These are phyloP conservation scores for Phalanger gymnotis DNA, from an alignment of 2,797 vertebrate species.

Conservation along the genomic window DNA sequence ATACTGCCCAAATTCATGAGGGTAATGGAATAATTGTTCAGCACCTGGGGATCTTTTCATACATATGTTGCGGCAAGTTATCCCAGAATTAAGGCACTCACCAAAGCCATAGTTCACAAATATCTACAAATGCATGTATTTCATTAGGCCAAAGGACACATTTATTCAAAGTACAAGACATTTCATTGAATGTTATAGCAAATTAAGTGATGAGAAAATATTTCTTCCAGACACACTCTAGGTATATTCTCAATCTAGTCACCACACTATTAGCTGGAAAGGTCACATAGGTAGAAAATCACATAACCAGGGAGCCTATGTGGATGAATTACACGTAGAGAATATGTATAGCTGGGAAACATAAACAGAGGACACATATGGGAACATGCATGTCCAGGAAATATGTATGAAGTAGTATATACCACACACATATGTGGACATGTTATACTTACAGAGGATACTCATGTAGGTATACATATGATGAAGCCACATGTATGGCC, in stretches of 20 bases:
- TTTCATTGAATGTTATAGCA: background rate
- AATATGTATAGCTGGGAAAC: background rate
- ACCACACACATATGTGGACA: background rate
- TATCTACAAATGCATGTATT: background rate
- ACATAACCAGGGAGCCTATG: background rate
- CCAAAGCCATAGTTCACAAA: background rate
- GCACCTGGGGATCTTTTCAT: background rate
- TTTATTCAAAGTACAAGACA: background rate
- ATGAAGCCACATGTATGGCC: background rate
- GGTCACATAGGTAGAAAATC: background rate
- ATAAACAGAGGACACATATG: background rate
- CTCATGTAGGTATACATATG: background rate
- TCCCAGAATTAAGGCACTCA: background rate
- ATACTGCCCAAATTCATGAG: background rate
- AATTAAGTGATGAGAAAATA: background rate
- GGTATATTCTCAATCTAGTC: background rate
- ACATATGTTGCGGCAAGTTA: background rate
- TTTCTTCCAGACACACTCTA: background rate
- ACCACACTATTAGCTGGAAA: background rate
- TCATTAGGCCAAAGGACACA: background rate
- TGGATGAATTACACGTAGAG: background rate
- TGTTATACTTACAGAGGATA: background rate
- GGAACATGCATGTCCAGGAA: background rate
- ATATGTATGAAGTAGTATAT: background rate
- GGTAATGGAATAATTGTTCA: background rate